A percentile compares a stretch with the other conserved stretches of the same genome.
Conservation (phyloP, 2,888 invertebrate genomes). For the Cryptus armator region DNA sequence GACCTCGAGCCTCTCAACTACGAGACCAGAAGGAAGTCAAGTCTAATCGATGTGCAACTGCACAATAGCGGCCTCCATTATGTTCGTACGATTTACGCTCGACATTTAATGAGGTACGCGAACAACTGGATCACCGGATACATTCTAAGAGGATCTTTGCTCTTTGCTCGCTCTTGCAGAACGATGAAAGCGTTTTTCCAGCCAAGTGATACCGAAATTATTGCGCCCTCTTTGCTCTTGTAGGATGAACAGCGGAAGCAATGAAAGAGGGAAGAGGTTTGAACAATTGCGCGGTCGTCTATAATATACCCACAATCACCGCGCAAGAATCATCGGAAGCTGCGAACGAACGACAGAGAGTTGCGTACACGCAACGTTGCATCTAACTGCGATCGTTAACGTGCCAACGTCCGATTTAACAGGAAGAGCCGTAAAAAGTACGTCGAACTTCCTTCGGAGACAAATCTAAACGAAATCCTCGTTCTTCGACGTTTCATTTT, state of each 20-base stretch:
- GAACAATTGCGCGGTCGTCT: slow-evolving; percentile 19
- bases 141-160: slow-evolving; percentile 10
- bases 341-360: slow-evolving; percentile 15
- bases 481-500: slow-evolving; percentile 20
- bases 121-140: slow-evolving; percentile 28
- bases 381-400: slow-evolving; percentile 40
- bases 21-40: too few relatives aligned
- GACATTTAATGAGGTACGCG: slow-evolving; percentile 24
- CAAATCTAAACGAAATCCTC: background rate
- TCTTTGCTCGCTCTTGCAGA: background rate
- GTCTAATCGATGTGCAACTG: too few relatives aligned
- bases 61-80: background rate
- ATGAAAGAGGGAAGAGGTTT: slow-evolving; percentile 25
- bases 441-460: slow-evolving; percentile 13
- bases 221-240: background rate
- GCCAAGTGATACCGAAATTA: slow-evolving; percentile 3
- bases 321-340: background rate
- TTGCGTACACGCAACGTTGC: slow-evolving; percentile 52
- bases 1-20: too few relatives aligned
- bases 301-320: background rate
- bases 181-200: slow-evolving; percentile 22
- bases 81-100: slow-evolving; percentile 28
- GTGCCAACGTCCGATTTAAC: slow-evolving; percentile 28
- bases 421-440: slow-evolving; percentile 24
- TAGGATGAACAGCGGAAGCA: slow-evolving; percentile 52